Percentiles rank a stretch among this genome's conserved stretches.
Evolutionary conservation across 2,888 invertebrate species (phyloP).

Genomic region (Eristalinus aeneus): DNA sequence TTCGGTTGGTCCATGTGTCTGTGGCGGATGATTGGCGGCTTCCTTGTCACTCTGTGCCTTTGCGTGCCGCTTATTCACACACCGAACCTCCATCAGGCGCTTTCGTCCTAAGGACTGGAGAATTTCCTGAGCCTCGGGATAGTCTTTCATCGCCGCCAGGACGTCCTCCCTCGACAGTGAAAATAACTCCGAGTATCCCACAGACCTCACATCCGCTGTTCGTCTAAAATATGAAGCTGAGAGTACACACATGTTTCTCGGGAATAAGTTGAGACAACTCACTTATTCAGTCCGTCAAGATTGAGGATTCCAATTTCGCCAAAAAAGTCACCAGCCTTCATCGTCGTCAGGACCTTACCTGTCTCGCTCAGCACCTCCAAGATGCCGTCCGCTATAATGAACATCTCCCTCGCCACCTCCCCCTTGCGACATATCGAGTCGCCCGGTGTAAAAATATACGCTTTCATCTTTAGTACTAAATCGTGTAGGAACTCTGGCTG

Average conservation of each 20-base stretch:
- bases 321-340: slow-evolving; percentile 99
- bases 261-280: slow-evolving; percentile 75
- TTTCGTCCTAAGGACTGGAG: slow-evolving; percentile 93
- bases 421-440: slow-evolving; percentile 97
- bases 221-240: slow-evolving; percentile 84
- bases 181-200: slow-evolving; percentile 97
- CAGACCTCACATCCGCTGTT: slow-evolving; percentile 97
- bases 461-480: slow-evolving; percentile 98
- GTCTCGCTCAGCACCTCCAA: slow-evolving; percentile 97
- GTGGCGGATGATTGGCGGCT: slow-evolving; percentile 72
- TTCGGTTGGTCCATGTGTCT: slow-evolving; percentile 67
- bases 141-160: slow-evolving; percentile 96
- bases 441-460: slow-evolving; percentile 98
- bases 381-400: slow-evolving; percentile 98
- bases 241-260: no score
- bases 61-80: slow-evolving; percentile 82
- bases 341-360: slow-evolving; percentile 94
- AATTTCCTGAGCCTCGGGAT: slow-evolving; percentile 97
- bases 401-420: slow-evolving; percentile 98
- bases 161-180: slow-evolving; percentile 97
- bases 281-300: slow-evolving; percentile 97
- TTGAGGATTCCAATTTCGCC: slow-evolving; percentile 98
- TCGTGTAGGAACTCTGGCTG: slow-evolving; percentile 98
- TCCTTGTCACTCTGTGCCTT: slow-evolving; percentile 78
- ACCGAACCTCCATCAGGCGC: slow-evolving; percentile 91